Percentiles rank a stretch among this genome's conserved stretches.
phyloP scores from a whole-genome alignment of 2,113 vertebrate genomes.

The Potamarius usumacintae region DNA sequence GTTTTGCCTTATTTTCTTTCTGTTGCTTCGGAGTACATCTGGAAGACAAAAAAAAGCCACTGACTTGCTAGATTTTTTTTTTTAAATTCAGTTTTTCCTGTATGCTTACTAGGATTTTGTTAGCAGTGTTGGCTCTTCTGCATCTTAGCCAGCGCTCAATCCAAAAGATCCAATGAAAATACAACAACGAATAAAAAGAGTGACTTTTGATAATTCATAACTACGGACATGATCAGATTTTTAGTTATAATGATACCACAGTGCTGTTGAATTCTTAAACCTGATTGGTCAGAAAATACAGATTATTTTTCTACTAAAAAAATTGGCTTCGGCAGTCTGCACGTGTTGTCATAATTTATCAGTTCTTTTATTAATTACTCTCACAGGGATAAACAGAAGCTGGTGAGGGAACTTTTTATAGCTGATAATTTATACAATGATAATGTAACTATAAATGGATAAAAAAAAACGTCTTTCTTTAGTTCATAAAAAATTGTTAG shows the following conservation, averaged over 20 bases:
- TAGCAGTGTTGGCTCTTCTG: neutral
- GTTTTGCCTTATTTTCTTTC: neutral
- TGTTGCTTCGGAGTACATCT: neutral
- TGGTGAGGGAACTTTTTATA: neutral
- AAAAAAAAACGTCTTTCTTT: neutral
- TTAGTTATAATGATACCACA: neutral
- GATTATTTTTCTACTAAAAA: neutral
- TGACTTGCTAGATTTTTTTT: neutral
- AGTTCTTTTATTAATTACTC: neutral
- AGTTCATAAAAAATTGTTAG: neutral
- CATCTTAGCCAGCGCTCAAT: neutral
- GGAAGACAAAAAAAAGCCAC: neutral
- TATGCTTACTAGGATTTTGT: neutral
- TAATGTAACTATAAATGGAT: neutral
- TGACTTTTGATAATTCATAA: neutral
- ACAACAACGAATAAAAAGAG: neutral
- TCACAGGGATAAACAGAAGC: neutral
- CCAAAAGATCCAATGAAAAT: neutral
- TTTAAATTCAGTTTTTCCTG: neutral
- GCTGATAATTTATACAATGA: neutral
- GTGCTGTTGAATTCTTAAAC: neutral
- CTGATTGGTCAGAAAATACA: neutral
- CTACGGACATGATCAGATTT: neutral
- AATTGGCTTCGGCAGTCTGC: neutral
- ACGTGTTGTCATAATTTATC: neutral